phyloP scores from a whole-genome alignment of 2,888 invertebrate species.

The Temnothorax unifasciatus region DNA sequence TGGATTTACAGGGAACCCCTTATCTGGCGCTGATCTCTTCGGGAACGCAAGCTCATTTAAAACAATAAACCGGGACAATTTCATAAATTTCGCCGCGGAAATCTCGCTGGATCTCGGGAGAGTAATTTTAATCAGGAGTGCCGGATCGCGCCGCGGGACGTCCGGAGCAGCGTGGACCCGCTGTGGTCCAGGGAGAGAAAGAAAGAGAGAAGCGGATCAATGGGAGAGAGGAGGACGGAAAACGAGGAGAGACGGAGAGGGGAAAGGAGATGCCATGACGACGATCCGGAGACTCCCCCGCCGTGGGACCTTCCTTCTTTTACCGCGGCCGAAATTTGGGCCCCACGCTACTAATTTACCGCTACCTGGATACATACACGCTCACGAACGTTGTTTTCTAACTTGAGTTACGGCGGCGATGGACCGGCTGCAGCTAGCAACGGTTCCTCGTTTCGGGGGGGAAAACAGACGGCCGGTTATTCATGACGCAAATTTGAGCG shows the following conservation, averaged over 20 bases:
- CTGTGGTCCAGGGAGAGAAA: slow-evolving; percentile 17
- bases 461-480: slow-evolving; percentile 53
- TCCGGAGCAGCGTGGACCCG: slow-evolving; percentile 67
- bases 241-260: background rate
- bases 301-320: slow-evolving; percentile 54
- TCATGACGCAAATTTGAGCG: slow-evolving; percentile 41
- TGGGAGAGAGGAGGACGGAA: background rate
- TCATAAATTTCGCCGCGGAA: slow-evolving; percentile 83
- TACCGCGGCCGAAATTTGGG: slow-evolving; percentile 77
- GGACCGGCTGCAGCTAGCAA: slow-evolving; percentile 70
- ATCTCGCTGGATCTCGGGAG: slow-evolving; percentile 79
- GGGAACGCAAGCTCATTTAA: slow-evolving; percentile 81
- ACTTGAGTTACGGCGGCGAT: slow-evolving; percentile 83
- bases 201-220: background rate
- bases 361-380: slow-evolving; percentile 82
- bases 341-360: slow-evolving; percentile 83
- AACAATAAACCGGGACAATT: slow-evolving; percentile 85
- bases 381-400: slow-evolving; percentile 76
- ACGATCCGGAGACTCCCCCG: slow-evolving; percentile 60
- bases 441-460: slow-evolving; percentile 54
- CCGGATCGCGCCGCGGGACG: slow-evolving; percentile 82
- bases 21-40: slow-evolving; percentile 82
- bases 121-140: slow-evolving; percentile 85
- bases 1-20: slow-evolving; percentile 79
- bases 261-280: slow-evolving; percentile 20